Evolutionary conservation across 2,888 invertebrate genomes (phyloP).

Genomic region (Callosobruchus maculatus): DNA sequence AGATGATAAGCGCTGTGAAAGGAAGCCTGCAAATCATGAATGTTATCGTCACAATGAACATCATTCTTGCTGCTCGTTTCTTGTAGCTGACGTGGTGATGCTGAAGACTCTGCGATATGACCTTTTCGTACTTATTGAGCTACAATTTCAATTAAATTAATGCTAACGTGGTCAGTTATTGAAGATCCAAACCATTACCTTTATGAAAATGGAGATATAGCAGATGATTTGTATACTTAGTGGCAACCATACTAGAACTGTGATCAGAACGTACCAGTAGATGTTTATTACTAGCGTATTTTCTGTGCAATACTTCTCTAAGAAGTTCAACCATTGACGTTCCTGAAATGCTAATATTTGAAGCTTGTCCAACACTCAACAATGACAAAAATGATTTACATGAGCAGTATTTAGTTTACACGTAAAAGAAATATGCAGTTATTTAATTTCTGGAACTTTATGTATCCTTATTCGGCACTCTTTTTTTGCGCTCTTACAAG

Average conservation of each 20-base stretch:
- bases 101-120: slow-evolving; percentile 60
- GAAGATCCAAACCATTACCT: slow-evolving; percentile 46
- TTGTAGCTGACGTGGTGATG: slow-evolving; percentile 61
- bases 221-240: slow-evolving; percentile 69
- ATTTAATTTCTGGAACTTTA: no score
- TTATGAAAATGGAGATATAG: slow-evolving; percentile 67
- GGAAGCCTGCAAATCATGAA: slow-evolving; percentile 70
- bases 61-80: slow-evolving; percentile 65
- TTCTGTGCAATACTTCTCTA: slow-evolving; percentile 75
- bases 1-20: slow-evolving; percentile 68
- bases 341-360: slow-evolving; percentile 48
- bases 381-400: no score
- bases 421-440: no score
- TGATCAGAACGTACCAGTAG: slow-evolving; percentile 76
- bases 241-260: slow-evolving; percentile 75
- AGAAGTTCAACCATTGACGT: slow-evolving; percentile 70
- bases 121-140: slow-evolving; percentile 62
- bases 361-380: not conserved
- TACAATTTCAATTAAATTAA: slow-evolving; percentile 39
- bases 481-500: no score
- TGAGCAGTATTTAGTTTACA: no score
- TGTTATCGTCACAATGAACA: slow-evolving; percentile 65
- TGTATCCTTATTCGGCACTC: no score
- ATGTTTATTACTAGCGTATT: slow-evolving; percentile 59
- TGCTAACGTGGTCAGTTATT: not conserved